Evolutionary conservation across 2,797 vertebrate species (phyloP).

Genomic region (Anomalospiza imberbis): DNA sequence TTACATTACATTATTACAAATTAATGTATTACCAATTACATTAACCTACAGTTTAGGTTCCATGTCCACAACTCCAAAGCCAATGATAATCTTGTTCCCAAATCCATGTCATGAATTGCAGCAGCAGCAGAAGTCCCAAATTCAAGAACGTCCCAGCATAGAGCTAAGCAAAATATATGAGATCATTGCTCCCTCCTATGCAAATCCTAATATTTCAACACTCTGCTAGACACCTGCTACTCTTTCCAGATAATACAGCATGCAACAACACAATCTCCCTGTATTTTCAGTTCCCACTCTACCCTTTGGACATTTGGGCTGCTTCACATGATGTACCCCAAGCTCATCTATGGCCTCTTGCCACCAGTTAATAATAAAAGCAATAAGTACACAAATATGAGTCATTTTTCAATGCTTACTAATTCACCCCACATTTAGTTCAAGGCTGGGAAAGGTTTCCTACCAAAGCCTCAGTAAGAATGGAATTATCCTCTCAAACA

Average conservation of each 20-base stretch:
- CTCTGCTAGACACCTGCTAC: background rate
- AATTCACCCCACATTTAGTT: background rate
- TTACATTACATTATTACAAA: background rate
- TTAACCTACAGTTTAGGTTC: background rate
- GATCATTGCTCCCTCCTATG: background rate
- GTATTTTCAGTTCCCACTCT: background rate
- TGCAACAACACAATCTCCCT: background rate
- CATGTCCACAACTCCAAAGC: background rate
- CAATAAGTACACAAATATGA: background rate
- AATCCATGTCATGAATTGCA: background rate
- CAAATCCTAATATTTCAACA: background rate
- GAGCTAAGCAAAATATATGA: background rate
- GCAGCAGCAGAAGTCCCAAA: background rate
- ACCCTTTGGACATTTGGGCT: background rate
- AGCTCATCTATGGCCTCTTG: background rate
- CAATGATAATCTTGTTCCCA: background rate
- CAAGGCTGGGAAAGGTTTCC: background rate
- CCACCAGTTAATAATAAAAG: background rate
- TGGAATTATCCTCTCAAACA: background rate
- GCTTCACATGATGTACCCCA: background rate
- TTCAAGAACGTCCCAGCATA: background rate
- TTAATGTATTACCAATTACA: background rate
- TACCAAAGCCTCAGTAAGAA: background rate
- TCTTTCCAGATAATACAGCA: background rate
- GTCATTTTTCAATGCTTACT: background rate